A percentile compares a stretch with the other conserved stretches of the same genome.
phyloP scores from a whole-genome alignment of 2,113 vertebrate genomes.

The Platanista minor region DNA sequence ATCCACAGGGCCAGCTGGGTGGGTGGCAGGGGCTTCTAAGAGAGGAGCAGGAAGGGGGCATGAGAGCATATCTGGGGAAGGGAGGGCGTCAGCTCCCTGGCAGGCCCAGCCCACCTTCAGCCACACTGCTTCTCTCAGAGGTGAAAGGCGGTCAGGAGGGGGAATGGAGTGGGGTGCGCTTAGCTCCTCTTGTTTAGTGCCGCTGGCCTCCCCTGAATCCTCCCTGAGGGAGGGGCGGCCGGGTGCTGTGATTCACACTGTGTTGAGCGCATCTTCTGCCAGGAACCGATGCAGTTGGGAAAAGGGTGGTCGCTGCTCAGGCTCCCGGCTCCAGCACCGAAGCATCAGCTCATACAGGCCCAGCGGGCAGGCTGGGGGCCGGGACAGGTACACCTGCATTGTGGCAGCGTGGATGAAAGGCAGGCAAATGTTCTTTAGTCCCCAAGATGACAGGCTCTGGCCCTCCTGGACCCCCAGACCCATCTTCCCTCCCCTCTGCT shows the following conservation, averaged over 20 bases:
- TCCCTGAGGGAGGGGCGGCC: background rate
- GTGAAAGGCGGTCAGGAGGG: background rate
- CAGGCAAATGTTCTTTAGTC: background rate
- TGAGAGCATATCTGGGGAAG: background rate
- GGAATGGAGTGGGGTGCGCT: background rate
- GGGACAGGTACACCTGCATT: constrained; percentile 86
- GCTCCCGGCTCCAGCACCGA: constrained; percentile 93
- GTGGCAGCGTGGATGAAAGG: background rate
- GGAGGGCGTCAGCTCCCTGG: background rate
- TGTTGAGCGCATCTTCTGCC: constrained; percentile 91
- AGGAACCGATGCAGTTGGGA: constrained; percentile 88
- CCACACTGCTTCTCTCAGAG: constrained; percentile 14
- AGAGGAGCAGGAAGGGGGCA: background rate
- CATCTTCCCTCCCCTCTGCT: background rate
- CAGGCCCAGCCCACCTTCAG: constrained; percentile 35
- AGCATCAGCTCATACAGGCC: constrained; percentile 93
- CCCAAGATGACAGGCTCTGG: background rate
- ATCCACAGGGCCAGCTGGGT: constrained; percentile 60
- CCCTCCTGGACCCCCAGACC: fast-evolving
- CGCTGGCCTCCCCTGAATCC: background rate
- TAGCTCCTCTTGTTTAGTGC: background rate
- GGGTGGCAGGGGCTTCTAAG: background rate
- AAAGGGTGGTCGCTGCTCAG: constrained; percentile 90
- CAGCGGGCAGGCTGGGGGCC: constrained; percentile 89
- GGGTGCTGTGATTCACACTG: constrained; percentile 76